These are phyloP conservation scores for Marcusenius ussheri DNA, from an alignment of 2,113 vertebrate species.

Conservation along the genomic window DNA sequence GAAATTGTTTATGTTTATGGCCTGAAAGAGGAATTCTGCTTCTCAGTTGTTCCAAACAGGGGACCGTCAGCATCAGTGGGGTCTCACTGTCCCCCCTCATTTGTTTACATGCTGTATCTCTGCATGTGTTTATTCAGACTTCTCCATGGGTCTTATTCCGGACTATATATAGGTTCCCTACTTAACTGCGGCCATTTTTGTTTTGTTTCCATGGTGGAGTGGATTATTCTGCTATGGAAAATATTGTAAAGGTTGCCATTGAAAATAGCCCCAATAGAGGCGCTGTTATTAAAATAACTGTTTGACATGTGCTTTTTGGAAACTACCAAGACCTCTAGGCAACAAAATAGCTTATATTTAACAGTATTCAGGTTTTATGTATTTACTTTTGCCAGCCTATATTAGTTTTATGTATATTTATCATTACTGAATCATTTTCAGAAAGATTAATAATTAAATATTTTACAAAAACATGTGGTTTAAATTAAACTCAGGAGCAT, in stretches of 20 bases:
- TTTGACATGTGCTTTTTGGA: constrained; percentile 56
- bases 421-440: neutral
- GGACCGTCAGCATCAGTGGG: neutral
- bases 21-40: neutral
- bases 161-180: constrained; percentile 52
- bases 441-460: neutral
- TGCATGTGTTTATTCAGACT: neutral
- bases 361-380: neutral
- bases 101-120: neutral
- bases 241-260: constrained; percentile 46
- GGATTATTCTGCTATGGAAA: constrained; percentile 46
- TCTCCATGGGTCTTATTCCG: neutral
- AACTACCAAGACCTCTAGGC: neutral
- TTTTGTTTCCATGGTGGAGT: constrained; percentile 61
- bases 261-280: constrained; percentile 57
- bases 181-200: constrained; percentile 46
- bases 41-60: neutral
- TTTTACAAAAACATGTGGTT: neutral
- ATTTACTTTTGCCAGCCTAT: neutral
- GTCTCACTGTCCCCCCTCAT: neutral
- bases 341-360: neutral
- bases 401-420: neutral
- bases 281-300: constrained; percentile 53
- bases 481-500: neutral
- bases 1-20: neutral